A percentile compares a stretch with the other conserved stretches of the same genome.
These are phyloP conservation scores for Rhinolophus sinicus DNA, from an alignment of 2,113 vertebrate genomes.

Conservation along the genomic window DNA sequence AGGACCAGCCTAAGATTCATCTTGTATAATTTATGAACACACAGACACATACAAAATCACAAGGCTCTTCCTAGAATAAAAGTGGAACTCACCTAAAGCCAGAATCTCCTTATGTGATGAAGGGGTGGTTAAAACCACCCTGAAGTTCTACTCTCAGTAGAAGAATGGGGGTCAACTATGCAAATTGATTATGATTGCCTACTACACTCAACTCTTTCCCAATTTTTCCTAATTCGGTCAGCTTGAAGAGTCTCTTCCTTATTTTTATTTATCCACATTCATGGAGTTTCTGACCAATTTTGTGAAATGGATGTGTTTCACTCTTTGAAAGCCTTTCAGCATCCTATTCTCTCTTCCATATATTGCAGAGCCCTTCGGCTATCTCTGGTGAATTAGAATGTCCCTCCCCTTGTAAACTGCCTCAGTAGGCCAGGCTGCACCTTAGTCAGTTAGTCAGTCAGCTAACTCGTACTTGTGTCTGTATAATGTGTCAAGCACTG, in stretches of 20 bases:
- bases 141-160: not conserved
- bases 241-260: not conserved
- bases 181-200: not conserved
- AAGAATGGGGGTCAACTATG: not conserved
- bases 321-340: not conserved
- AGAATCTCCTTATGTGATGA: not conserved
- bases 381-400: not conserved
- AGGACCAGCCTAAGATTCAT: not conserved
- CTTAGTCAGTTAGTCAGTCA: not conserved
- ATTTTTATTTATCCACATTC: not conserved
- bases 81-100: not conserved
- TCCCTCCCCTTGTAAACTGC: not conserved
- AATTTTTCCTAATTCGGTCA: not conserved
- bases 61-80: not conserved
- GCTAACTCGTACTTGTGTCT: not conserved
- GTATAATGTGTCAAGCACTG: not conserved
- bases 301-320: not conserved
- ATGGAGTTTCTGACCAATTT: not conserved
- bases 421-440: not conserved
- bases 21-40: slow-evolving; percentile 4
- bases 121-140: not conserved
- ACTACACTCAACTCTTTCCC: not conserved
- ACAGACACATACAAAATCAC: not conserved
- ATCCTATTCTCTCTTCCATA: not conserved
- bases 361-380: not conserved